Evolutionary conservation across 2,888 invertebrate genomes (phyloP), one percentile per base, ranked within the genome.

Genomic region (Lomographa bimaculata): DNA sequence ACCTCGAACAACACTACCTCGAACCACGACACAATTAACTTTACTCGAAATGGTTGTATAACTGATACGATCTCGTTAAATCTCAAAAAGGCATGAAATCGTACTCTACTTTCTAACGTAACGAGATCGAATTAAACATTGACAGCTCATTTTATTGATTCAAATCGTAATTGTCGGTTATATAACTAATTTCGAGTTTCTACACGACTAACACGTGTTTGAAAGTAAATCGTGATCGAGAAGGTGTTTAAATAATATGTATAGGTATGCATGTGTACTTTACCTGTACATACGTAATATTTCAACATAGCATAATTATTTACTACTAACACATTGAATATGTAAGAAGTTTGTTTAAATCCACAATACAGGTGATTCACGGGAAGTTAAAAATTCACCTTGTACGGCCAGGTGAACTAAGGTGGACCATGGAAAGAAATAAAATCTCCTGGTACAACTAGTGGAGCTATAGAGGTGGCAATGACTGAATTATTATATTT

Each of bases 101-200:
- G 54, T 62, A 65, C 59, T 68, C 64, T 59, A 73, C 79, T 79
- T 79, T 79, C 79, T 75, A 74, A 33, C 37, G 39, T 35, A 21
- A 36, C 23, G 19, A 17, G 26, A 9, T 38, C 7, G 24, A 23
- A 12, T 21, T 40, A 23, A 34, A 26, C 42, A 43, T 26, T 9
- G 27, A 9, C 5, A 18, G 24, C 23, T 28, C 7, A 16, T 7
- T 25, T 20, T 32, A 25, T 18, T 19, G 37, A 26, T 11, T 79
- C 73, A 73, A 73, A 36, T 33, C 35, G 36, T 26, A 26, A 21
- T 21, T 26, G 21, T 20, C 16, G n/a, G 50, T 79, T 76, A 62
- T 61, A 48, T 71, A 72, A 78, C 34, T 42, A 58, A 63, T 74
- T 70, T 66, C 64, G 64, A 64, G 71, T 63, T 59, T 48, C 52